phyloP scores from a whole-genome alignment of 2,888 invertebrate species.

The Tachina fera region DNA sequence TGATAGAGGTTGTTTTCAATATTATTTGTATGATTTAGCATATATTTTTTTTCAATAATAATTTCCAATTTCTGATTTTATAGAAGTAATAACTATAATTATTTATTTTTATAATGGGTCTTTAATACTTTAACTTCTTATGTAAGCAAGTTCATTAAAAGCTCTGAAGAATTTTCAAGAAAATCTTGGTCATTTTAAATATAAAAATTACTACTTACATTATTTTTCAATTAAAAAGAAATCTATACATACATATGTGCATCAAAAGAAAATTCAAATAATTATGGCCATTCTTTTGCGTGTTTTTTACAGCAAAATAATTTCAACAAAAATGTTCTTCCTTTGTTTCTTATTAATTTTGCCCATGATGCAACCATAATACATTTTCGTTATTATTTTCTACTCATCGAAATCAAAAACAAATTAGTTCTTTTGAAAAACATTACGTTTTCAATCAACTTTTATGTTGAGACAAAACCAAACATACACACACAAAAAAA shows the following conservation, averaged over 20 bases:
- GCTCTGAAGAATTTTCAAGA: too few species aligned
- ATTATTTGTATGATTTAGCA: too few species aligned
- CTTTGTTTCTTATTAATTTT: slow-evolving; percentile 20
- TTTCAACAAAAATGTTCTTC: background rate
- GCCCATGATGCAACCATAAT: slow-evolving; percentile 15
- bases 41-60: too few species aligned
- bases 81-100: too few species aligned
- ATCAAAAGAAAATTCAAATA: background rate
- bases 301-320: slow-evolving; percentile 1
- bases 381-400: slow-evolving; percentile 46
- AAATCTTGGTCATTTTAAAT: too few species aligned
- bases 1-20: too few species aligned
- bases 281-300: slow-evolving; percentile 29
- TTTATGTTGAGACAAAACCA: background rate
- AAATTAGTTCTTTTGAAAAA: slow-evolving; percentile 60
- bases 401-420: slow-evolving; percentile 53
- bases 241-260: background rate
- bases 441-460: slow-evolving; percentile 52
- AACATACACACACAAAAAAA: slow-evolving; percentile 28
- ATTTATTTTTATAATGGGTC: too few species aligned
- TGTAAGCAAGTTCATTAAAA: too few species aligned
- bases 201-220: too few species aligned
- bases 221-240: background rate
- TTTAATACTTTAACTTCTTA: too few species aligned
- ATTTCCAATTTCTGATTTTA: too few species aligned